A percentile compares a stretch with the other conserved stretches of the same genome.
These are phyloP conservation scores for Condylostylus longicornis DNA, from an alignment of 1,140 invertebrate species.

Conservation along the genomic window DNA sequence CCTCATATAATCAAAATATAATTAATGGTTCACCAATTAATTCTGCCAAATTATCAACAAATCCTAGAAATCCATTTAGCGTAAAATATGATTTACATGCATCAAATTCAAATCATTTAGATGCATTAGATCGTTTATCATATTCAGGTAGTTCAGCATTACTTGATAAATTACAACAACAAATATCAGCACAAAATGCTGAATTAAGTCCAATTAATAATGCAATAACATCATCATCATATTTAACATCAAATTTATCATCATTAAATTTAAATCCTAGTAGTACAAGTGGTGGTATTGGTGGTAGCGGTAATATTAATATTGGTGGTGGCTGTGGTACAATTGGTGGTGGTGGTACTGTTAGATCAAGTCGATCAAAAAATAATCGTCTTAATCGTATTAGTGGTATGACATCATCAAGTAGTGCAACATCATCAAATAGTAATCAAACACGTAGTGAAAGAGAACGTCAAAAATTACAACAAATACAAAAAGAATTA, in stretches of 20 bases:
- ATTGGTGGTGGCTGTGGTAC: slow-evolving; percentile 5
- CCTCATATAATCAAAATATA: slow-evolving; percentile 33
- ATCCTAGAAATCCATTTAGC: slow-evolving; percentile 27
- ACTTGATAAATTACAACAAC: slow-evolving; percentile 8
- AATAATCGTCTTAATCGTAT: slow-evolving; percentile 19
- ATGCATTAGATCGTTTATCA: slow-evolving; percentile 9
- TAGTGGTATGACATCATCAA: slow-evolving; percentile 38
- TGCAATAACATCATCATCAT: no score
- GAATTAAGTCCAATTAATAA: background rate
- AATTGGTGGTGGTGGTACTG: slow-evolving; percentile 7
- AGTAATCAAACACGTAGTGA: slow-evolving; percentile 15
- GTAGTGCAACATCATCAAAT: slow-evolving; percentile 36
- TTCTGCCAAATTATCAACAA: slow-evolving; percentile 9
- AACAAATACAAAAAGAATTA: slow-evolving; percentile 6
- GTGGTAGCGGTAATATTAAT: background rate
- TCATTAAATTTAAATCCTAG: no score
- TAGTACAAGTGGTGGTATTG: background rate
- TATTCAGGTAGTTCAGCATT: slow-evolving; percentile 13
- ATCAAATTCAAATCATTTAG: slow-evolving; percentile 11
- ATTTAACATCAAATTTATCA: no score
- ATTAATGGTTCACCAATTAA: slow-evolving; percentile 21
- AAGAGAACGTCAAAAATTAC: slow-evolving; percentile 11
- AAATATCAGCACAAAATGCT: no score
- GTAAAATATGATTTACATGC: slow-evolving; percentile 17
- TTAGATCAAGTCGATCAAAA: slow-evolving; percentile 8